Conservation (phyloP, 2,888 invertebrate genomes). For the Hetaerina titia region DNA sequence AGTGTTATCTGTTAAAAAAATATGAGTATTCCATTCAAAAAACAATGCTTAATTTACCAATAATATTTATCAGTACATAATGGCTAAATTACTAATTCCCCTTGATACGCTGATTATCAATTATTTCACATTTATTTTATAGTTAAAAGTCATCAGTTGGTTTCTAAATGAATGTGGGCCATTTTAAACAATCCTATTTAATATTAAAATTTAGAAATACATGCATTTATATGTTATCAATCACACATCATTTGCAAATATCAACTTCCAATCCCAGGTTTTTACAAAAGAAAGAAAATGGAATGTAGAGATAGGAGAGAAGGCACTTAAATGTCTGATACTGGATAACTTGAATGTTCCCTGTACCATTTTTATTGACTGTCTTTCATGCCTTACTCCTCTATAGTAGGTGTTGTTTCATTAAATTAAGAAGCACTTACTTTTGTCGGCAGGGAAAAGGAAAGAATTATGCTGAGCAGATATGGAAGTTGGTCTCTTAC, state of each 20-base stretch:
- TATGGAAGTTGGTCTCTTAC: slow-evolving; percentile 42
- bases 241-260: background rate
- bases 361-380: background rate
- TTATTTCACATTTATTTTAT: too few species aligned
- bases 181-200: background rate
- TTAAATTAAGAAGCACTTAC: background rate
- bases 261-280: background rate
- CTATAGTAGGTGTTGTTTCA: background rate
- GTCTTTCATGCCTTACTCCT: background rate
- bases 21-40: too few species aligned
- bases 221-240: background rate
- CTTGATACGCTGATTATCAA: too few species aligned
- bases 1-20: too few species aligned
- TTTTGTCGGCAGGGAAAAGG: background rate
- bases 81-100: too few species aligned
- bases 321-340: background rate
- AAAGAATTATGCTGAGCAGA: slow-evolving; percentile 43
- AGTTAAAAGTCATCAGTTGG: too few species aligned
- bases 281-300: background rate
- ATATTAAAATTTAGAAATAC: background rate
- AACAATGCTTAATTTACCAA: too few species aligned
- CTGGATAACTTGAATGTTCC: background rate
- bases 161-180: too few species aligned
- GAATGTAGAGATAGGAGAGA: background rate
- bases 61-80: too few species aligned